Percentiles rank a stretch among this genome's conserved stretches.
Conservation (phyloP, 2,888 invertebrate genomes). For the Gonocerus acuteangulatus region DNA sequence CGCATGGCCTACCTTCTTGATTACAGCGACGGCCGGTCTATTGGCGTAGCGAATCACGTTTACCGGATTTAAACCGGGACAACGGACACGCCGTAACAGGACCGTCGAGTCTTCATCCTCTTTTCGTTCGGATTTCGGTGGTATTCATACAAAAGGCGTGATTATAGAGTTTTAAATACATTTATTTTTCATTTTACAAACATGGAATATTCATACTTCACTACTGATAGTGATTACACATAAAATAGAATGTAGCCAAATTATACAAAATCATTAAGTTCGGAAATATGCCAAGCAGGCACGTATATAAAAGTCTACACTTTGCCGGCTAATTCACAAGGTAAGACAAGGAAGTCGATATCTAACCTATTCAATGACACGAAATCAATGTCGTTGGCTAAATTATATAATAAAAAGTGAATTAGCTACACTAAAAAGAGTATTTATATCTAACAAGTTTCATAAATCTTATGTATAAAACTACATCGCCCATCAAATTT, state of each 20-base stretch:
- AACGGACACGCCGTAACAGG: conserved; percentile 24
- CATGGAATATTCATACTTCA: conserved; percentile 23
- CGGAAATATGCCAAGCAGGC: conserved; percentile 25
- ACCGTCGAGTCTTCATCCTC: conserved; percentile 10
- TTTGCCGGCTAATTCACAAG: conserved; percentile 9
- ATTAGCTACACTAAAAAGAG: conserved; percentile 21
- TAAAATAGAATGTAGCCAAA: conserved; percentile 15
- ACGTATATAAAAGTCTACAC: conserved; percentile 6
- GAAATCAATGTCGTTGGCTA: conserved; percentile 5
- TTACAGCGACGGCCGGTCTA: conserved; percentile 12
- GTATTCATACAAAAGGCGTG: conserved; percentile 15
- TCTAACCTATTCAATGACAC: conserved; percentile 20
- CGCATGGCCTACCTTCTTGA: conserved; percentile 3
- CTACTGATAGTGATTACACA: conserved; percentile 24
- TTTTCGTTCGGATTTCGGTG: conserved; percentile 1
- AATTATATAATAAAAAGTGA: conserved; percentile 19
- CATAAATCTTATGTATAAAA: conserved; percentile 3
- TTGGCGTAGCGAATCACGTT: conserved; percentile 22
- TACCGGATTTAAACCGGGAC: conserved; percentile 23
- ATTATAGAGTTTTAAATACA: conserved; percentile 12
- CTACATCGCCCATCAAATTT: conserved; percentile 21
- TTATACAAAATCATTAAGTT: conserved; percentile 11
- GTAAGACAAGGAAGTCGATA: conserved; percentile 8
- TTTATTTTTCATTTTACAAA: conserved; percentile 21
- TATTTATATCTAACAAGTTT: conserved; percentile 22